These are phyloP conservation scores for Synergus japonicus DNA, from an alignment of 2,888 invertebrate genomes.

Conservation along the genomic window DNA sequence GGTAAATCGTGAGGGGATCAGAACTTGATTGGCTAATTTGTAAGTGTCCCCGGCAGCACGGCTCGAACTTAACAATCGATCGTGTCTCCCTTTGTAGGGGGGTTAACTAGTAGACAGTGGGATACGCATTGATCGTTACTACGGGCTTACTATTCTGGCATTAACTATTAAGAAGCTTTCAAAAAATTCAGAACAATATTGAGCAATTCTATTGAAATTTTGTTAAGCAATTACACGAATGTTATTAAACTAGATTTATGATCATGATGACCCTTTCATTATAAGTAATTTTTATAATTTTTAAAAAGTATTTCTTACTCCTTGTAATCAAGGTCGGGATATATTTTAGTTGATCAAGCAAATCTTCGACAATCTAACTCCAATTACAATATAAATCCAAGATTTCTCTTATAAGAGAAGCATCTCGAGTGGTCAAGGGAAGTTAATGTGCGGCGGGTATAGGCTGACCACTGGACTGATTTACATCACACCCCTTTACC, in stretches of 20 bases:
- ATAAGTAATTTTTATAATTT: not conserved
- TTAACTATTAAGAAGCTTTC: not conserved
- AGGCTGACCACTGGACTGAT: conserved; percentile 75
- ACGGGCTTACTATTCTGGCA: conserved; percentile 4
- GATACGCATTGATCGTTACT: conserved; percentile 22
- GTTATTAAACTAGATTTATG: not conserved
- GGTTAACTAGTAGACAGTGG: conserved; percentile 21
- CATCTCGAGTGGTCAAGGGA: conserved; percentile 67
- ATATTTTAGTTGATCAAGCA: not conserved
- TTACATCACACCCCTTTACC: conserved; percentile 74
- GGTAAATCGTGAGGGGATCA: conserved; percentile 74
- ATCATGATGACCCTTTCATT: too few relatives aligned
- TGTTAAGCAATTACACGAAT: not conserved
- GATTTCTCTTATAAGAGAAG: conserved; percentile 44
- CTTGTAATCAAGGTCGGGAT: not conserved
- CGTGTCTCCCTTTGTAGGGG: conserved; percentile 48
- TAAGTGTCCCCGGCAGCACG: conserved; percentile 75
- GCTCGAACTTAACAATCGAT: conserved; percentile 74
- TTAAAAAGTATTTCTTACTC: not conserved
- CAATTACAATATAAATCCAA: too few relatives aligned
- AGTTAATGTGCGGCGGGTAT: conserved; percentile 75
- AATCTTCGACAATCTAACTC: not conserved
- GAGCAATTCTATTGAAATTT: not conserved
- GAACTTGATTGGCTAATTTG: conserved; percentile 78
- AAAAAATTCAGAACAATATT: not conserved